These are phyloP conservation scores for Drosophila pruinosa DNA, from an alignment of 1,140 invertebrate species.

Conservation along the genomic window DNA sequence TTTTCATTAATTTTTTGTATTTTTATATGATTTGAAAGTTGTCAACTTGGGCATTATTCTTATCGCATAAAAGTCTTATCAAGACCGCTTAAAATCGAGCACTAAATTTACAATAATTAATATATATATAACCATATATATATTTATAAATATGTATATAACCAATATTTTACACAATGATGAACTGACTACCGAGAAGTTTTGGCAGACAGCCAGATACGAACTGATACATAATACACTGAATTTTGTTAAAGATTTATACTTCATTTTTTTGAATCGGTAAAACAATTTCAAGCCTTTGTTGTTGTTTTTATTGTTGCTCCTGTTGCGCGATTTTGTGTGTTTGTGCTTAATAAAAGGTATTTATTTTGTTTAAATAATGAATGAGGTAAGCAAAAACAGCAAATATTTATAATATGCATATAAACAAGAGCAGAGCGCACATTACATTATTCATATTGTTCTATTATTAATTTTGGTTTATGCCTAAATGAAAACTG, in stretches of 20 bases:
- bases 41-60: constrained; percentile 49
- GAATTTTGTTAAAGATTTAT: constrained; percentile 52
- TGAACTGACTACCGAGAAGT: constrained; percentile 74
- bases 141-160: constrained; percentile 7
- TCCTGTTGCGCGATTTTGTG: background rate
- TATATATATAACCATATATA: constrained; percentile 9
- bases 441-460: constrained; percentile 36
- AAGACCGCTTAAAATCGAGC: constrained; percentile 76
- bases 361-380: constrained; percentile 32
- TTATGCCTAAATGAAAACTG: constrained; percentile 45
- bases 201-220: constrained; percentile 69
- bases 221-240: constrained; percentile 64
- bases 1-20: constrained; percentile 24
- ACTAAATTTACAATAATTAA: constrained; percentile 67
- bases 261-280: background rate
- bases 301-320: background rate
- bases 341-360: constrained; percentile 23
- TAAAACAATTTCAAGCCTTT: constrained; percentile 12
- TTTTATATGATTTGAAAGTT: constrained; percentile 50
- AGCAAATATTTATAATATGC: constrained; percentile 45
- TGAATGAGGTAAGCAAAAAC: constrained; percentile 33
- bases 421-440: constrained; percentile 30
- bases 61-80: constrained; percentile 76
- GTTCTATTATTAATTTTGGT: constrained; percentile 57
- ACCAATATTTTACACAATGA: constrained; percentile 76